phyloP scores from a whole-genome alignment of 2,797 vertebrate genomes.

The Antrozous pallidus region DNA sequence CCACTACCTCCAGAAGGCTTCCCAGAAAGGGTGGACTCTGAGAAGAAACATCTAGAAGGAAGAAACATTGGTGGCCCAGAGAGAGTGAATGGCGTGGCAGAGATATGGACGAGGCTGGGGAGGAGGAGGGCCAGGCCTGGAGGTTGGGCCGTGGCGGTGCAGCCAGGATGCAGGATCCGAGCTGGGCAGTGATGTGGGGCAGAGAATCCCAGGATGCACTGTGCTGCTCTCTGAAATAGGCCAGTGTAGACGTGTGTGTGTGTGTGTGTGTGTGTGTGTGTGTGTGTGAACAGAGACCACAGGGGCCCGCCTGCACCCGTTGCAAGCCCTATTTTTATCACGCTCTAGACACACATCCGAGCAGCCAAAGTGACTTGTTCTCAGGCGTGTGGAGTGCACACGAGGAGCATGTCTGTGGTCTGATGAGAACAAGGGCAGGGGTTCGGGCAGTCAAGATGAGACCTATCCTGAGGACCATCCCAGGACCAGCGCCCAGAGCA shows the following conservation, averaged over 20 bases:
- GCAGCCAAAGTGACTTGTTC: background rate
- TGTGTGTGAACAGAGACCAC: conserved; percentile 16
- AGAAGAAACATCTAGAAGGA: background rate
- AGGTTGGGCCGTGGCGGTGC: background rate
- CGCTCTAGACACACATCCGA: background rate
- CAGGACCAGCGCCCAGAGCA: rapidly evolving
- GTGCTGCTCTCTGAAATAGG: background rate
- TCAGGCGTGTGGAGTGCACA: background rate
- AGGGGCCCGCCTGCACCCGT: background rate
- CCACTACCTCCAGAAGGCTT: background rate
- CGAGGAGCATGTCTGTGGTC: background rate
- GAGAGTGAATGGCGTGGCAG: background rate
- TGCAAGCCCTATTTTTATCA: background rate
- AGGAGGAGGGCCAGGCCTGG: background rate
- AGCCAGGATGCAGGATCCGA: background rate
- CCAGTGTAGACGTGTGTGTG: background rate
- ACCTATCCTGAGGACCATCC: background rate
- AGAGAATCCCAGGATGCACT: background rate
- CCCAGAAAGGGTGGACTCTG: background rate
- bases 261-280: background rate
- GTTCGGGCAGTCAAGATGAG: background rate
- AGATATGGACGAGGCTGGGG: background rate
- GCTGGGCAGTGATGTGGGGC: background rate
- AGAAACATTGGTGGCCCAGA: too few relatives aligned
- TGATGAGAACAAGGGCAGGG: background rate